Evolutionary conservation across 2,888 invertebrate genomes (phyloP), one percentile per base, ranked within the genome.

Genomic region (Cyclophora punctaria): DNA sequence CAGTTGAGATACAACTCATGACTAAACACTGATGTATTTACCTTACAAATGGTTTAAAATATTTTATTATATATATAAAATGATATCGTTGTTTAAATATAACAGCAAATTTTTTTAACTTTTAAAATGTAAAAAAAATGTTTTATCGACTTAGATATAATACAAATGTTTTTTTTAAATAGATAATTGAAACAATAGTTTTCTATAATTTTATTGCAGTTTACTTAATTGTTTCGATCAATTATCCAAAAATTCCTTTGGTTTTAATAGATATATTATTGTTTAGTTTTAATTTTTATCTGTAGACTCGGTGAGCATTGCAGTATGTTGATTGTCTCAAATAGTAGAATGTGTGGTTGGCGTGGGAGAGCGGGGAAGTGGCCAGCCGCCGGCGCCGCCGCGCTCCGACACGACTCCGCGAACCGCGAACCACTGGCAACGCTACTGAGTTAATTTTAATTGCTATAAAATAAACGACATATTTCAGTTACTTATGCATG

Each of bases 401-500:
- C 20, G 20, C 20, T 20, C 20, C 20, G 20, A 20, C 20, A 20
- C 20, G 20, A 20, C 20, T 20, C 20, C 20, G 20, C 20, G 20
- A 20, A 20, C 20, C 20, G 20, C 20, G 20, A 20, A 20, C 20
- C 20, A 7, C 62, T 70, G 63, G 70, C 64, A 71, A 65, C 63
- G 74, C 77, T 78, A 67, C 78, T 74, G 77, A 74, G 75, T 75
- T 77, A 71, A 71, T 75, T 77, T 75, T 72, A 67, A 65, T 69
- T 71, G 73, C 68, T 78, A 72, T 75, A 76, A 5, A 37, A 72
- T 75, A 76, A 5, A 37, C 37, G 66, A 76, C 65, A 75, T 72
- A 77, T 80, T 75, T 83, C 78, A 76, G 79, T 81, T 82, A 71
- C 62, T 60, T 78, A 78, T 82, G 75, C 76, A 83, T 81, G 80